Base-by-base conservation (phyloP, 2,888 invertebrate species). In the Candidula unifasciata region DNA sequence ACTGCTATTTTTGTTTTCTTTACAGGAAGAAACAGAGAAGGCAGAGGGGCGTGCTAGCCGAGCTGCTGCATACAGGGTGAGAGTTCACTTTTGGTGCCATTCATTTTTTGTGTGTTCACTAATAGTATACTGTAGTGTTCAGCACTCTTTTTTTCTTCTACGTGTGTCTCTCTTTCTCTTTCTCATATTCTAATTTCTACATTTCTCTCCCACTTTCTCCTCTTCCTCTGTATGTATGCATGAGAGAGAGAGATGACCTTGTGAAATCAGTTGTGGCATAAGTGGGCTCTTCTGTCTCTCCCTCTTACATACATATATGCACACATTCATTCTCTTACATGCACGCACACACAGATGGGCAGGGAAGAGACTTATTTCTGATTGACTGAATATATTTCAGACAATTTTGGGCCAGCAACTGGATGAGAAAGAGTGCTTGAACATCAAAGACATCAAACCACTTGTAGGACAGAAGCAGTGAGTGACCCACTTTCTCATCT, bases 401-500 rank as follows among this genome's bases (percentile, higher is more conserved):
- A 74, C 80, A 52, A 84, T 84, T 10, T n/a, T 84, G 37, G 84
- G 84, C 21, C 44, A 33, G 60, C 79, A 80, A n/a, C 33, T 84
- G n/a, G 80, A 80, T 66, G 60, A 64, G 13, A 64, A 82, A 18
- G 16, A 81, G 35, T 60, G 81, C n/a, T 30, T 35, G 24, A 73
- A 73, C 16, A 64, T 24, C n/a, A 54, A 80, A 13, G 64, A 84
- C 8, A 66, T 10, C 27, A 74, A 80, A 6, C 76, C 73, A 33
- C 54, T 33, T 37, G 30, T 84, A 0, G 85, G 85, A 71, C 78
- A 73, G 33, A 85, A 85, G 64, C 85, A 85, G 85, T 85, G 21
- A 78, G 85, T 71, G 8, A 52, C 44, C 18, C 2, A 13, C 13
- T n/a, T 66, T n/a, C n/a, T n/a, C 13, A n/a, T 30, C 30, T 66